Base-by-base conservation (phyloP, 2,113 vertebrate genomes). In the Syngnathus floridae region DNA sequence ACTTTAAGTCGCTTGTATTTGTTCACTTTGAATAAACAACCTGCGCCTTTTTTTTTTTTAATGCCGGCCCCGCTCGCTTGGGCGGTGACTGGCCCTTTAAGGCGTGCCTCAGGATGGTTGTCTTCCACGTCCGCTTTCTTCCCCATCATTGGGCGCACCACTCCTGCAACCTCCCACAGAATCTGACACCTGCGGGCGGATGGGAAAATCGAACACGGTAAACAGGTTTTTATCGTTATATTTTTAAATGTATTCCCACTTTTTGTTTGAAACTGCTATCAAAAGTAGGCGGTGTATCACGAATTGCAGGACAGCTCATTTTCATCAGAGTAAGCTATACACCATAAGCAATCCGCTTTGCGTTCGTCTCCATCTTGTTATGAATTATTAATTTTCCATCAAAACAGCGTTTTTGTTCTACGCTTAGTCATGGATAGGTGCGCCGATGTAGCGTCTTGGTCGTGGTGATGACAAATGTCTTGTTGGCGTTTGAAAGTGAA, bases 31-130 rank as follows among this genome's bases (percentile, higher is more conserved):
- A 16, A 56, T 35, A 56, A 56, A 56, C 13, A 56, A 35, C 13
- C 13, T 16, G 6, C 4, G 14, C 4, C 21, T 10, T 54, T 11
- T 46, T 45, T 52, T 52, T 54, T 31, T 31, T 52, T 54, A 26
- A 26, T 12, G 21, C 51, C 5, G 4, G 4, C 26, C 51, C 5
- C 3, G 10, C 26, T 54, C 2, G 10, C n/a, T 51, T 21, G 8
- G 48, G 19, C 7, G 51, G 22, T 26, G 51, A 4, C 76, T 89
- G 84, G 40, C 19, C 63, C 87, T 89, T 89, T 90, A 90, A 89
- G 82, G 76, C 58, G 51, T 72, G 69, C 22, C 38, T 68, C 69
- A 4, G 72, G 66, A 38, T 51, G 69, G 3, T 70, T 60, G 61
- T 70, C 48, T 37, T 54, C 71, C 22, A 56, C 64, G 72, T 81